Percentiles rank a stretch among this genome's conserved stretches.
Evolutionary conservation across 2,797 vertebrate species (phyloP).

Genomic region (Acanthurus lineatus): DNA sequence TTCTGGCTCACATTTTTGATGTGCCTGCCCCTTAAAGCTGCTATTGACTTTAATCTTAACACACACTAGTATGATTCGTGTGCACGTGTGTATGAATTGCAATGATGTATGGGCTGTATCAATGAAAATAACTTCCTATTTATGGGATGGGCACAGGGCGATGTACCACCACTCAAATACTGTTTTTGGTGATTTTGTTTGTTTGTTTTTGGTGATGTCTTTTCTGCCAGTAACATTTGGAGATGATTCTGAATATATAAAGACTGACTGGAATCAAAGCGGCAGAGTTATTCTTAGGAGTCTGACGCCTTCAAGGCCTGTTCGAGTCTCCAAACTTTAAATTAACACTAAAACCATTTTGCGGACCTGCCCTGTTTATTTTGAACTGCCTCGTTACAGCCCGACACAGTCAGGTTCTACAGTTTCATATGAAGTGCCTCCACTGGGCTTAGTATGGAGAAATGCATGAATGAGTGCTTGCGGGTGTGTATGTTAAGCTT

Average conservation of each 20-base stretch:
- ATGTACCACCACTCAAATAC: constrained; percentile 17
- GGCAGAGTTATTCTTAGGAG: constrained; percentile 15
- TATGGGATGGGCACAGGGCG: constrained; percentile 64
- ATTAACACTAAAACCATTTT: constrained; percentile 45
- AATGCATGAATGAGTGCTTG: constrained; percentile 52
- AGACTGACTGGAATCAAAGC: constrained; percentile 16
- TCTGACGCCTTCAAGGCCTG: constrained; percentile 19
- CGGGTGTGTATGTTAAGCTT: constrained; percentile 65
- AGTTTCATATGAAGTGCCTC: constrained; percentile 85
- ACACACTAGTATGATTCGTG: constrained; percentile 87
- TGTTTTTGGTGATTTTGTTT: not conserved
- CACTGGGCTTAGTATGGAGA: constrained; percentile 75
- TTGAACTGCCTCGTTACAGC: constrained; percentile 80
- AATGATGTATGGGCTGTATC: constrained; percentile 80
- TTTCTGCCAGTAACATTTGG: not conserved
- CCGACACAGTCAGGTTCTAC: constrained; percentile 78
- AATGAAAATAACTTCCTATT: constrained; percentile 83
- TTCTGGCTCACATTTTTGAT: constrained; percentile 64
- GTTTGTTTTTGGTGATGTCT: not conserved
- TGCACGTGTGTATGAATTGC: constrained; percentile 71
- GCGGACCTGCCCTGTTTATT: constrained; percentile 29
- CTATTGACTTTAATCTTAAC: constrained; percentile 84
- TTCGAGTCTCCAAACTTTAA: constrained; percentile 19
- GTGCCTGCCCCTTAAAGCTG: constrained; percentile 85
- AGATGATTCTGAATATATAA: constrained; percentile 11